Evolutionary conservation across 2,797 vertebrate species (phyloP).

Genomic region (Chrosomus eos): DNA sequence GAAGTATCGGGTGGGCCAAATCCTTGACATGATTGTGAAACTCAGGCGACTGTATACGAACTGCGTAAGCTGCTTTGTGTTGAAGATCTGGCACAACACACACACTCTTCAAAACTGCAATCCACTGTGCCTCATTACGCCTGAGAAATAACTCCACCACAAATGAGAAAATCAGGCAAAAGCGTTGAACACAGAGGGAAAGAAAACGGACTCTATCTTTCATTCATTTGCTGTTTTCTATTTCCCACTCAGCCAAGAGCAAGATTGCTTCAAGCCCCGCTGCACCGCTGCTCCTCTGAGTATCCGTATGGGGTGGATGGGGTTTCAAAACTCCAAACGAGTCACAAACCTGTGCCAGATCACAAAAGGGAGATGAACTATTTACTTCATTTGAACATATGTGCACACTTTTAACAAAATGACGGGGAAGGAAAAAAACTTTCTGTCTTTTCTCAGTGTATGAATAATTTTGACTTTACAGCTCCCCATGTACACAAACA

Average conservation of each 20-base stretch:
- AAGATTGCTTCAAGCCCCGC: constrained; percentile 27
- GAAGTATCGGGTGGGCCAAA: constrained; percentile 22
- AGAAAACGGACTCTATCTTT: not conserved
- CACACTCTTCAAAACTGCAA: constrained; percentile 6
- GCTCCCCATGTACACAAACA: constrained; percentile 1
- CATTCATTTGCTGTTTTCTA: constrained; percentile 8
- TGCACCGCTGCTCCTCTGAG: constrained; percentile 1
- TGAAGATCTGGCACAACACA: constrained; percentile 2
- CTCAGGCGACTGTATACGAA: not conserved
- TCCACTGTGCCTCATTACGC: constrained; percentile 37
- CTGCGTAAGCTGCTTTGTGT: constrained; percentile 29
- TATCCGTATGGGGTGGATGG: constrained; percentile 11
- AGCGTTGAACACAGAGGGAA: constrained; percentile 16
- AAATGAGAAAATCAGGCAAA: constrained; percentile 40
- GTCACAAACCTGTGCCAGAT: constrained; percentile 29
- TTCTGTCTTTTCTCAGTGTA: not conserved
- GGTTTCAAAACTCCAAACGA: constrained; percentile 29
- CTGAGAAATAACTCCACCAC: constrained; percentile 11
- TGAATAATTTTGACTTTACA: constrained; percentile 32
- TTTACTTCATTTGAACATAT: constrained; percentile 3
- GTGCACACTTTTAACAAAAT: not conserved
- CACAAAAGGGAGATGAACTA: not conserved
- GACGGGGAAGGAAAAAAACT: not conserved
- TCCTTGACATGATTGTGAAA: constrained; percentile 44
- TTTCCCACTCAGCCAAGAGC: constrained; percentile 21